phyloP scores from a whole-genome alignment of 2,113 vertebrate species.

The Varanus salvator region DNA sequence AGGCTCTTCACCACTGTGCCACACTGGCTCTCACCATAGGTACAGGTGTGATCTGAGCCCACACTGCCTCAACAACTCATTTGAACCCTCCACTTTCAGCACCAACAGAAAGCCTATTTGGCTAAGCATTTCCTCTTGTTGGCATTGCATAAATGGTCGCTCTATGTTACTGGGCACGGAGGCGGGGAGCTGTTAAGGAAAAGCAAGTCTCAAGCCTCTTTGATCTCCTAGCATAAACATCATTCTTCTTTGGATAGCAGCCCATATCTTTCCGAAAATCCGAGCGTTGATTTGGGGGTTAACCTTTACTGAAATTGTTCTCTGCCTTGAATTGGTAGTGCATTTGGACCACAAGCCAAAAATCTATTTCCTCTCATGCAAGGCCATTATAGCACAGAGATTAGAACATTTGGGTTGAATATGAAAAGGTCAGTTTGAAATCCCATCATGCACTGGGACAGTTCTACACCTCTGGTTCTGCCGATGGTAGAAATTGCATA shows the following conservation, averaged over 20 bases:
- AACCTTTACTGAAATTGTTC: background rate
- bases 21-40: too few relatives aligned
- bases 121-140: too few relatives aligned
- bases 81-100: too few relatives aligned
- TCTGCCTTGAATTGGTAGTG: too few relatives aligned
- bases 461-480: background rate
- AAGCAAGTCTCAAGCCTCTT: background rate
- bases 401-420: background rate
- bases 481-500: too few relatives aligned
- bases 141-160: too few relatives aligned
- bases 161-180: too few relatives aligned
- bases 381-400: background rate
- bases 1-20: too few relatives aligned
- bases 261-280: background rate
- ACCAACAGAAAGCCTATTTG: too few relatives aligned
- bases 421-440: background rate
- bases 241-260: background rate
- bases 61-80: too few relatives aligned
- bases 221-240: background rate
- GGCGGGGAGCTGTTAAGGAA: background rate
- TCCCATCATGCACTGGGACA: background rate
- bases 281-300: background rate
- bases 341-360: background rate
- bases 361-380: background rate
- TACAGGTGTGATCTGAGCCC: too few relatives aligned